These are phyloP conservation scores for Sebastes iracundus DNA, from an alignment of 2,797 vertebrate genomes.

Conservation along the genomic window DNA sequence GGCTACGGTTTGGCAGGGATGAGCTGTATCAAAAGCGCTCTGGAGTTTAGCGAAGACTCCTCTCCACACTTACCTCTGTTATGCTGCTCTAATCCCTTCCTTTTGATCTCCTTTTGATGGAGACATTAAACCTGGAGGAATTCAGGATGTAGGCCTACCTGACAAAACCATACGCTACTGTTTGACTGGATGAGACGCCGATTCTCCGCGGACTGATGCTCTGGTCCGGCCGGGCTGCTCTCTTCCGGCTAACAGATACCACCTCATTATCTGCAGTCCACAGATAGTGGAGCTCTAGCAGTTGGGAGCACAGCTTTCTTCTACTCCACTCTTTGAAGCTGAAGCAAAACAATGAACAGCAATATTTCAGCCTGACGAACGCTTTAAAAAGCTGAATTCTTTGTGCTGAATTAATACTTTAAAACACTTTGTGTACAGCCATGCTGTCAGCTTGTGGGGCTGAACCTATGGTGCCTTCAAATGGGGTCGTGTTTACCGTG, in stretches of 20 bases:
- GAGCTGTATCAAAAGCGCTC: slow-evolving; percentile 72
- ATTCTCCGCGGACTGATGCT: slow-evolving; percentile 48
- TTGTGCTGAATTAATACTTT: slow-evolving; percentile 40
- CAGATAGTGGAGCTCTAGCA: slow-evolving; percentile 61
- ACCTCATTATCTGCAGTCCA: slow-evolving; percentile 73
- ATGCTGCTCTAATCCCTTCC: slow-evolving; percentile 74
- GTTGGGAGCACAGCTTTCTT: slow-evolving; percentile 53
- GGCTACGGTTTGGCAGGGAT: slow-evolving; percentile 81
- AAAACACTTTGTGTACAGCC: slow-evolving; percentile 32
- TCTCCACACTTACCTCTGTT: slow-evolving; percentile 79
- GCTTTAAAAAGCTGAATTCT: slow-evolving; percentile 17
- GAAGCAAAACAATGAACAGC: slow-evolving; percentile 53
- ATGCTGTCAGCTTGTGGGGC: neutral
- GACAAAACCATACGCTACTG: slow-evolving; percentile 38
- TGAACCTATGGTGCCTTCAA: neutral
- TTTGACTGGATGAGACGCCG: slow-evolving; percentile 57
- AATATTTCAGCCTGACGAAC: slow-evolving; percentile 30
- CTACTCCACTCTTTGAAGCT: slow-evolving; percentile 57
- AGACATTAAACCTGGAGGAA: slow-evolving; percentile 77
- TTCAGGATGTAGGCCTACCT: slow-evolving; percentile 50
- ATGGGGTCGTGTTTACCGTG: too few species aligned
- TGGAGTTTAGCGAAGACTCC: slow-evolving; percentile 75
- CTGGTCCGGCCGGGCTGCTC: slow-evolving; percentile 47
- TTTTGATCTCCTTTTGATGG: slow-evolving; percentile 78
- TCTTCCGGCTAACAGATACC: slow-evolving; percentile 62